Percentiles rank a stretch among this genome's conserved stretches.
These are phyloP conservation scores for Plusia festucae DNA, from an alignment of 2,888 invertebrate genomes.

Conservation along the genomic window DNA sequence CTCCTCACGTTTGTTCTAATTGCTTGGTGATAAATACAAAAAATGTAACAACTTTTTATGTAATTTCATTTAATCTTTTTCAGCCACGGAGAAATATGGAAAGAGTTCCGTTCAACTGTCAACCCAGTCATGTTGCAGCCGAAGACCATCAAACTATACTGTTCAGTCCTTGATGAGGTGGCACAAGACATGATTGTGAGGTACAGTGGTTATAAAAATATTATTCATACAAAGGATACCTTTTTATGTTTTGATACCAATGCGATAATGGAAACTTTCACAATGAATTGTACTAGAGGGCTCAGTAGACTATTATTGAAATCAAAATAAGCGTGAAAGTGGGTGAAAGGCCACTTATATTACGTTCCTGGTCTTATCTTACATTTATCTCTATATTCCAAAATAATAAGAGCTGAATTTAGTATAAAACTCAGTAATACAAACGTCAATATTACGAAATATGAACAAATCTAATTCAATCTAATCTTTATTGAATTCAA, in stretches of 20 bases:
- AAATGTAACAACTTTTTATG: too few species aligned
- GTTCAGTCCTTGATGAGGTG: constrained; percentile 90
- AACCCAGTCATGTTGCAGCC: constrained; percentile 94
- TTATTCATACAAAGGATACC: background rate
- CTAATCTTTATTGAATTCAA: constrained; percentile 23
- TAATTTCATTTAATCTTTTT: too few species aligned
- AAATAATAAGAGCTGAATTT: background rate
- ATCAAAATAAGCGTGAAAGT: too few species aligned
- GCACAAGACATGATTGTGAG: constrained; percentile 91
- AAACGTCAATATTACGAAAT: background rate
- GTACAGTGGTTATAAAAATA: constrained; percentile 67
- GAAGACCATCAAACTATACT: constrained; percentile 91
- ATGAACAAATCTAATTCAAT: constrained; percentile 5
- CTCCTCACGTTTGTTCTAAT: too few species aligned
- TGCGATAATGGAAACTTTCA: too few species aligned
- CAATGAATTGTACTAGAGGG: too few species aligned
- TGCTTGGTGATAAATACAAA: too few species aligned
- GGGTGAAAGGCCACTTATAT: too few species aligned
- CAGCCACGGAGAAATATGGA: constrained; percentile 94
- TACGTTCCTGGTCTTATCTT: background rate
- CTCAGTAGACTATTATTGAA: too few species aligned
- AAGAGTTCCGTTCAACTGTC: constrained; percentile 92
- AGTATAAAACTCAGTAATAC: background rate
- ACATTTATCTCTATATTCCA: background rate
- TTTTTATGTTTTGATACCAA: too few species aligned